phyloP scores from a whole-genome alignment of 2,113 vertebrate species.

The Lepus europaeus region DNA sequence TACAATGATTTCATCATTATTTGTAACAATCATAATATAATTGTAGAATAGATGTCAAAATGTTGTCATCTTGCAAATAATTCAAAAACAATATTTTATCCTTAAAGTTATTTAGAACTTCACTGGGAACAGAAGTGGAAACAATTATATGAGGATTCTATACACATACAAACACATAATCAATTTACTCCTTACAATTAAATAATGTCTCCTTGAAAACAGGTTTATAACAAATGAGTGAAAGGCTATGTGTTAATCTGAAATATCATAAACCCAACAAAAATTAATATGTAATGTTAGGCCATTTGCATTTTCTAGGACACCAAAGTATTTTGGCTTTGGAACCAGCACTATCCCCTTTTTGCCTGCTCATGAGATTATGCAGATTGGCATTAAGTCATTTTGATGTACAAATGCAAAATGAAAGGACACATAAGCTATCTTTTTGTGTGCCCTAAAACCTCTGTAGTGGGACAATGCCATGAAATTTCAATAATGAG shows the following conservation, averaged over 20 bases:
- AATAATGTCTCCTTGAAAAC: conserved; percentile 57
- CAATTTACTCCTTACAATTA: conserved; percentile 51
- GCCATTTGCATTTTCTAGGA: conserved; percentile 56
- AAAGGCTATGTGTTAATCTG: conserved; percentile 52
- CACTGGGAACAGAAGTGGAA: conserved; percentile 44
- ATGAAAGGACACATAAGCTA: conserved; percentile 62
- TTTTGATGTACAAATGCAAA: conserved; percentile 72
- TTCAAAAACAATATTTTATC: conserved; percentile 31
- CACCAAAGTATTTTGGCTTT: conserved; percentile 54
- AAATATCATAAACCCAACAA: conserved; percentile 56
- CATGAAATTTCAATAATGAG: background rate
- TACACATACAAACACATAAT: background rate
- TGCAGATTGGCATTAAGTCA: conserved; percentile 64
- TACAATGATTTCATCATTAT: conserved; percentile 39
- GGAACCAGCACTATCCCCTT: conserved; percentile 60
- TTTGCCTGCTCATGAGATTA: background rate
- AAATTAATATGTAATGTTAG: conserved; percentile 61
- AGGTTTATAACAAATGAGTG: conserved; percentile 36
- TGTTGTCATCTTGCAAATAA: conserved; percentile 52
- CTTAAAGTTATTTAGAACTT: conserved; percentile 53
- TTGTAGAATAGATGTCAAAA: conserved; percentile 56
- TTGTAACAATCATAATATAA: conserved; percentile 69
- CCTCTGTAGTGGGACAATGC: background rate
- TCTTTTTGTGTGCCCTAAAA: background rate
- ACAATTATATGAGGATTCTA: conserved; percentile 18